Base-by-base conservation (phyloP, 2,888 invertebrate genomes). In the Dichetophora obliterata region DNA sequence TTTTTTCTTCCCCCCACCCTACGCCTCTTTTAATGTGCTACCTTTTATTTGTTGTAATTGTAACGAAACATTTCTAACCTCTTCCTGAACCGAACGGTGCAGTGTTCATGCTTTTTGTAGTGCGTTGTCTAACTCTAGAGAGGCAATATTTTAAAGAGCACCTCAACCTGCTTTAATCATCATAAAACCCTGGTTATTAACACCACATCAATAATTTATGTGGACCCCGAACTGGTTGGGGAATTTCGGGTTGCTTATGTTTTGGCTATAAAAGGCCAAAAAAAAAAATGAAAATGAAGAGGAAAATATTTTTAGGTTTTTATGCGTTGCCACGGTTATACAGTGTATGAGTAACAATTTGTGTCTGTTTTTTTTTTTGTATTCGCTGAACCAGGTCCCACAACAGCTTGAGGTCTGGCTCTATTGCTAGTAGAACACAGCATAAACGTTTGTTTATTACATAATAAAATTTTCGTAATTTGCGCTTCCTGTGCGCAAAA, bases 361-460 rank as follows among this genome's bases (percentile, higher is more conserved):
- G 1, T 43, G 1, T 43, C 14, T 43, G 1, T 43, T 14, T 43
- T 43, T 43, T 43, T 43, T 43, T 31, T 31, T 31, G 31, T 31
- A 43, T 43, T 11, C 14, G 43, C 43, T 11, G 43, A 11, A 43
- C 27, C 24, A 27, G 59, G 1, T 59, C n/a, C 59, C 22, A 11
- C 14, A 31, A 31, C 31, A 31, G 59, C 19, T 24, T n/a, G 19
- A 16, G 27, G 16, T 59, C 24, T 24, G 59, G 22, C 27, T 59
- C 34, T 65, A 65, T 31, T 65, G 31, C 31, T 14, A 68, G 50
- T 68, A 24, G 31, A 50, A 68, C 24, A 50, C 65, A 43, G 57
- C 76, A 74, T 74, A 74, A 78, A 43, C 78, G 78, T 73, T 70
- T 75, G 78, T 77, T 78, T 78, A 78, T 76, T 78, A 76, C 65